Evolutionary conservation across 1,140 invertebrate genomes (phyloP).

Genomic region (Camponotus pennsylvanicus): DNA sequence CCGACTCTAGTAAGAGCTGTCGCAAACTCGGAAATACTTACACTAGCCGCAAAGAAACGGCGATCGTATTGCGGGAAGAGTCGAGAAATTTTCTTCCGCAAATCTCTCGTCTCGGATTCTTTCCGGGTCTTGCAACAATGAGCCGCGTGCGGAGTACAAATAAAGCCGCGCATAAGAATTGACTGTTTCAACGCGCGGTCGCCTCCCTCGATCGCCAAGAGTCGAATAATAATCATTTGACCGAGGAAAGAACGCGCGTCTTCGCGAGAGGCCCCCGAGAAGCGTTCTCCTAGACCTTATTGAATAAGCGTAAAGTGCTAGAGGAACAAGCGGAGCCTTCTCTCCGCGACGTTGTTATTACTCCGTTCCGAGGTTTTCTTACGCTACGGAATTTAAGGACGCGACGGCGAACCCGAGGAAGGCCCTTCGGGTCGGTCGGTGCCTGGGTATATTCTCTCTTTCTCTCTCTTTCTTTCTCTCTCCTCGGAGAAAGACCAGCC

Average conservation of each 20-base stretch:
- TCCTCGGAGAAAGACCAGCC: slow-evolving; percentile 39
- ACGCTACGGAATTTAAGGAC: slow-evolving; percentile 68
- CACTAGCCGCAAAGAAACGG: slow-evolving; percentile 6
- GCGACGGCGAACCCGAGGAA: slow-evolving; percentile 57
- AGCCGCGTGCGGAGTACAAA: slow-evolving; percentile 17
- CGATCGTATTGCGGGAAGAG: slow-evolving; percentile 28
- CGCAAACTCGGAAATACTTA: slow-evolving; percentile 12
- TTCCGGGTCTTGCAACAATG: not conserved
- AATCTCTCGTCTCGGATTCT: slow-evolving; percentile 18
- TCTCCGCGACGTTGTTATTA: slow-evolving; percentile 61
- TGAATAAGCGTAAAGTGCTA: slow-evolving; percentile 67
- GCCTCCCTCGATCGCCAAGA: slow-evolving; percentile 23
- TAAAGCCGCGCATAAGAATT: slow-evolving; percentile 46
- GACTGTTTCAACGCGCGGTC: slow-evolving; percentile 42
- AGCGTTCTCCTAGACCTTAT: slow-evolving; percentile 54
- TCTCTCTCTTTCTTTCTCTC: no score
- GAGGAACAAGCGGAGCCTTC: slow-evolving; percentile 52
- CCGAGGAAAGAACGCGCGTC: slow-evolving; percentile 9
- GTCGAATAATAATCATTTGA: slow-evolving; percentile 57
- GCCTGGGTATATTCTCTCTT: slow-evolving; percentile 19
- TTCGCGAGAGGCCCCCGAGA: not conserved
- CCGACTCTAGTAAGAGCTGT: not conserved
- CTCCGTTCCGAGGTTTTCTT: slow-evolving; percentile 60
- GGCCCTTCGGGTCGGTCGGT: slow-evolving; percentile 34
- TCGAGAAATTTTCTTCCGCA: slow-evolving; percentile 32